Percentiles rank a stretch among this genome's conserved stretches.
These are phyloP conservation scores for Brachyrhaphis roseni DNA, from an alignment of 2,797 vertebrate species.

Conservation along the genomic window DNA sequence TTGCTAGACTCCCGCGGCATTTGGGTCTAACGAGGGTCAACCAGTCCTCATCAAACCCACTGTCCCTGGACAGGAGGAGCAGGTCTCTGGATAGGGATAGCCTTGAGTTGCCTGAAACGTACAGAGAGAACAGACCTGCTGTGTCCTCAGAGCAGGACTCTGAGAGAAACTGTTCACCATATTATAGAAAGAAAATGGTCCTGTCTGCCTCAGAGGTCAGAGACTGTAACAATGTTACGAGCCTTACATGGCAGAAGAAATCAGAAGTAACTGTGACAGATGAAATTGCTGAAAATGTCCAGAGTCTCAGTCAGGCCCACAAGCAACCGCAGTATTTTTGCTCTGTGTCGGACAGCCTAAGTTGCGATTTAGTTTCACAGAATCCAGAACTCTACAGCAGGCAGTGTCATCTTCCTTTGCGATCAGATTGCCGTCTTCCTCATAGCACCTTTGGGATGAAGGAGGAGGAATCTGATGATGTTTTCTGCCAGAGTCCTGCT, in stretches of 20 bases:
- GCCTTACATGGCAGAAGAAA: conserved; percentile 71
- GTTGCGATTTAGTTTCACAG: conserved; percentile 52
- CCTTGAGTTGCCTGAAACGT: conserved; percentile 81
- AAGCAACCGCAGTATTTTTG: conserved; percentile 41
- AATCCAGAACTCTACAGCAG: conserved; percentile 62
- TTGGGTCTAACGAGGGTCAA: conserved; percentile 84
- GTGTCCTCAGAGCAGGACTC: conserved; percentile 62
- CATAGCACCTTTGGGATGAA: conserved; percentile 50
- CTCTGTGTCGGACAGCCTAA: conserved; percentile 19
- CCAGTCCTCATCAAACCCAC: conserved; percentile 80
- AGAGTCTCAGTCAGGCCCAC: conserved; percentile 46
- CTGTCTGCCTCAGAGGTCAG: conserved; percentile 52
- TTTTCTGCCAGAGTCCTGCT: conserved; percentile 60
- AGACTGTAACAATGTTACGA: conserved; percentile 57
- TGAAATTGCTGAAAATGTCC: conserved; percentile 45
- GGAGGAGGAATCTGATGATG: conserved; percentile 39
- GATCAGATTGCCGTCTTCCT: conserved; percentile 58
- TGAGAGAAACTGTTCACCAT: conserved; percentile 59
- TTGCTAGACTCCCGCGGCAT: conserved; percentile 92
- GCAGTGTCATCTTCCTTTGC: conserved; percentile 71
- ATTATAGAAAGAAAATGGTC: conserved; percentile 70
- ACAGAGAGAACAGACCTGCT: conserved; percentile 71
- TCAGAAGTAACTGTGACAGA: conserved; percentile 67
- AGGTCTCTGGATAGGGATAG: conserved; percentile 92
- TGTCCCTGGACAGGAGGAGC: conserved; percentile 90